Percentiles rank a stretch among this genome's conserved stretches.
Evolutionary conservation across 2,113 vertebrate genomes (phyloP).

Genomic region (Nestor notabilis): DNA sequence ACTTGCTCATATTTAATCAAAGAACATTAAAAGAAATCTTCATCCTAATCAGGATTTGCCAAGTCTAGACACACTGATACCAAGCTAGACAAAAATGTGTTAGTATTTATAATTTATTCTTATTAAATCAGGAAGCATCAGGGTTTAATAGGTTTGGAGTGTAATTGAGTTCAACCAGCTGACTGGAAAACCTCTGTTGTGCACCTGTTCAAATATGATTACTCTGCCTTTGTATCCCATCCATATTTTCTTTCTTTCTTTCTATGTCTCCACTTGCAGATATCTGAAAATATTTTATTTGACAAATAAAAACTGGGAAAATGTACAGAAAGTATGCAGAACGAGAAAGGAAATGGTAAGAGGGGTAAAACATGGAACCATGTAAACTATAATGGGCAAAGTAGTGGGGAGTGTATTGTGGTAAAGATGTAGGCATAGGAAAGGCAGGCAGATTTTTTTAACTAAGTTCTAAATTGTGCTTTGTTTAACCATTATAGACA

Average conservation of each 20-base stretch:
- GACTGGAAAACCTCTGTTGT: constrained; percentile 51
- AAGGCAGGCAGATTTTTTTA: neutral
- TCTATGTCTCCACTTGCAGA: neutral
- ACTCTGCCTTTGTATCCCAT: neutral
- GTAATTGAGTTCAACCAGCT: constrained; percentile 44
- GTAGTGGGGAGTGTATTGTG: neutral
- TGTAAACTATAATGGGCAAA: neutral
- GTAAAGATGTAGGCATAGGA: neutral
- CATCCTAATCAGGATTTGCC: neutral
- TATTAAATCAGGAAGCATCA: constrained; percentile 35
- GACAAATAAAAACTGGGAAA: neutral
- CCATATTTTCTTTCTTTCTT: neutral
- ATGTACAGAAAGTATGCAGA: neutral
- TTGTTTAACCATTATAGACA: neutral
- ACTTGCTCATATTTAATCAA: neutral
- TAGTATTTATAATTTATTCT: constrained; percentile 3
- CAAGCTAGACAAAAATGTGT: constrained; percentile 48
- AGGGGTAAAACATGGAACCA: neutral
- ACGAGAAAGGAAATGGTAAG: neutral
- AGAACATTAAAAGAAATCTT: neutral
- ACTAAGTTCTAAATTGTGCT: neutral
- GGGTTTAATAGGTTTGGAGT: constrained; percentile 48
- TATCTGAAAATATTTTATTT: neutral
- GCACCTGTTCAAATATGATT: constrained; percentile 59
- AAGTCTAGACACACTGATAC: neutral